Percentiles rank a stretch among this genome's conserved stretches.
Conservation (phyloP, 2,797 vertebrate genomes). For the Harpagifer antarcticus region DNA sequence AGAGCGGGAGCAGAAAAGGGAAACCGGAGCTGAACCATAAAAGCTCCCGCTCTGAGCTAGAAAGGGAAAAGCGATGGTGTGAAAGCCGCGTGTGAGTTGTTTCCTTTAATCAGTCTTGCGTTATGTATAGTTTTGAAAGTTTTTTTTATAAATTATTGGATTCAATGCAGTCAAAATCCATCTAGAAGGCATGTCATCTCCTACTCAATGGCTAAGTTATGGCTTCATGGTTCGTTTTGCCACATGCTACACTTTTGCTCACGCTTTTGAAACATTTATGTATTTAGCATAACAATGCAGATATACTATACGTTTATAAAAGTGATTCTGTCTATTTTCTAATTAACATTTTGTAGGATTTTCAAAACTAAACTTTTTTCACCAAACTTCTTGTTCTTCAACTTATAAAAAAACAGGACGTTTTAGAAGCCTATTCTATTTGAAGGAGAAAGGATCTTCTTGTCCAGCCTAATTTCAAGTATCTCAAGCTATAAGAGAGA, state of each 20-base stretch:
- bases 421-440: neutral
- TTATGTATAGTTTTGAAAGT: neutral
- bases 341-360: neutral
- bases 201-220: neutral
- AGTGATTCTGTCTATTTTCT: too few relatives aligned
- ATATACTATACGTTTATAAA: neutral
- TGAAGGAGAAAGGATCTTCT: constrained; percentile 10
- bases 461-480: constrained; percentile 10
- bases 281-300: neutral
- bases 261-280: too few relatives aligned
- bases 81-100: too few relatives aligned
- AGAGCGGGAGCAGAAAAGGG: too few relatives aligned
- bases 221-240: constrained; percentile 1
- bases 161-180: neutral
- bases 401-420: neutral
- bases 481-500: constrained; percentile 16
- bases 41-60: too few relatives aligned
- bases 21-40: too few relatives aligned
- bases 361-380: neutral
- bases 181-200: neutral
- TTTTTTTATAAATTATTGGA: neutral
- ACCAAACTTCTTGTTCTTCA: neutral
- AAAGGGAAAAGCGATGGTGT: too few relatives aligned
- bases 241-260: too few relatives aligned
- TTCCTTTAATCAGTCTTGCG: constrained; percentile 1